Evolutionary conservation across 2,113 vertebrate species (phyloP), one percentile per base, ranked within the genome.

Genomic region (Hippocampus guttulatus): DNA sequence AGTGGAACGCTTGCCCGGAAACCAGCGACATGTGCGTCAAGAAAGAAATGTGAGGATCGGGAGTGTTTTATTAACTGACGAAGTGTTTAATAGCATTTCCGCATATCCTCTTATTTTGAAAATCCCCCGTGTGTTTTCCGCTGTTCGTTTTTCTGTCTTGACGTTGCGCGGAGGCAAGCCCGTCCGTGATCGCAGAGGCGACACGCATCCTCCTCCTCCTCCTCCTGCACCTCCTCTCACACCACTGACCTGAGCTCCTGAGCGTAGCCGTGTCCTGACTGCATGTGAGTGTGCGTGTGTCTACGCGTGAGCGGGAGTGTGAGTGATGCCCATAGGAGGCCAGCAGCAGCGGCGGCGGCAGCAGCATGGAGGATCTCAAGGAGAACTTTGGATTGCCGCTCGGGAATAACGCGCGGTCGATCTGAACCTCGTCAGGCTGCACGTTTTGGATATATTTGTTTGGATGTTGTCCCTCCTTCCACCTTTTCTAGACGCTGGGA

Each of bases 361-460:
- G 81, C 83, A 82, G 84, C 86, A 93, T 92, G 93, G 91, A 91
- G 91, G 88, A 84, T 87, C 83, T 90, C 86, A 88, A 88, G 87
- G 89, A 90, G 89, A 91, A 92, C 88, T 90, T 91, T 89, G 90
- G 91, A 92, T 90, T 92, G 88, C 92, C 84, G 89, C 87, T 86
- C 84, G 85, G 87, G 88, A 87, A 91, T 79, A 87, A 81, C 84
- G 85, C 85, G 81, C 81, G 81, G 70, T 83, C 82, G 88, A 84
- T 81, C 86, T 71, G 83, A 88, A 84, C 81, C 77, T 79, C 77
- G 57, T 71, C 78, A 81, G 86, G 84, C 20, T 68, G 21, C 80
- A 83, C 85, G 77, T 89, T 61, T 75, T 86, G 86, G 79, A 82
- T 86, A 78, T 86, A 85, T 69, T 84, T 69, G 82, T 84, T 85